Base-by-base conservation (phyloP, 2,888 invertebrate genomes). In the Coleophora flavipennella region DNA sequence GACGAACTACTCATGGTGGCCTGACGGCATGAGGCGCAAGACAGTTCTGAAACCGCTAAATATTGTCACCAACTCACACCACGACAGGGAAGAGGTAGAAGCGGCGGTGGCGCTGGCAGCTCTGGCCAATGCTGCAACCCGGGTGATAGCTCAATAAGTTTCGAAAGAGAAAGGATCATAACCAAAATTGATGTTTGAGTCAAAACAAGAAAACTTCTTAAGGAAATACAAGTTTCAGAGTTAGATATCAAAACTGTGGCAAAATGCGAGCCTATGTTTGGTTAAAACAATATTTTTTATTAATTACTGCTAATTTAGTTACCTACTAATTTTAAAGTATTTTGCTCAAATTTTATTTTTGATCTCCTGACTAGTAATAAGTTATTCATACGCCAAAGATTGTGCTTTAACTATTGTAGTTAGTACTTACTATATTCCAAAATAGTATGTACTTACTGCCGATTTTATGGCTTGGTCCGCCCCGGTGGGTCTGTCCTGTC, bases 31-130 rank as follows among this genome's bases (percentile, higher is more conserved):
- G 45, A 60, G 73, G 43, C 67, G 72, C 40, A 75, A 68, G 44
- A 49, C 60, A 10, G 77, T 76, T n/a, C 37, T 52, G 10, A 68
- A 65, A 46, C 42, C 57, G 2, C 74, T 65, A 40, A 51, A 62
- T 26, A 44, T 70, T 48, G 40, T 76, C 42, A 73, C 67, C 31
- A 59, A 68, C 1, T 45, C 67, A 2, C 64, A 69, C 38, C 90
- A 91, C 61, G 91, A 89, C 39, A 86, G 89, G 52, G 91, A 92
- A 58, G 92, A 92, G 61, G 81, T 92, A 13, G 92, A 92, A 59
- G 92, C 92, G 0, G 92, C 92, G 0, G 91, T 92, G 46, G 91
- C 92, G 0, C 73, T 92, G 7, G 91, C 92, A 1, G 87, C 88
- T 38, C 69, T 92, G 44, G 91, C 91, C 1, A 76, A 85, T 20